phyloP scores from a whole-genome alignment of 2,797 vertebrate species.

The Lemur catta region DNA sequence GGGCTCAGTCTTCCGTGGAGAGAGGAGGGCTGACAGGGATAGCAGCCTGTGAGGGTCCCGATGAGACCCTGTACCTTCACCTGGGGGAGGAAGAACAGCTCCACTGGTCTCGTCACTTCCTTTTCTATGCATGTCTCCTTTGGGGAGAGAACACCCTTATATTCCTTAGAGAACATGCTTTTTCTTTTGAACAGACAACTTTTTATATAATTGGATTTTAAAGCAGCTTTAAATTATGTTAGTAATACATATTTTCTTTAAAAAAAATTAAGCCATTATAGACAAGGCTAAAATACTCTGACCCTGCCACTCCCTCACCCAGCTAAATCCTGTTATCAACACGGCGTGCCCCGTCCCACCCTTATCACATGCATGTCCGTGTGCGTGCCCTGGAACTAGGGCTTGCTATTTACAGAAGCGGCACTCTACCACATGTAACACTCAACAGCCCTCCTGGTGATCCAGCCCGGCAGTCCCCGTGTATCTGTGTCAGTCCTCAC shows the following conservation, averaged over 20 bases:
- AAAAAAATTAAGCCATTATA: background rate
- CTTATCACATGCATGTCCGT: accelerated
- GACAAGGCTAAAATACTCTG: background rate
- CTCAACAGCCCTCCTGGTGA: accelerated
- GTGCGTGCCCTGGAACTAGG: accelerated
- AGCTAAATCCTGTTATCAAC: accelerated
- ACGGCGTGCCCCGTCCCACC: accelerated
- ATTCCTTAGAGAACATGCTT: background rate
- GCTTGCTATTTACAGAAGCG: accelerated
- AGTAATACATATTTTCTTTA: background rate
- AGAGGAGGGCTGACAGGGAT: background rate
- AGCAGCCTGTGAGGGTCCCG: background rate
- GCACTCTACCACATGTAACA: accelerated
- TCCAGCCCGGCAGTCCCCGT: accelerated
- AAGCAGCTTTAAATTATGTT: background rate
- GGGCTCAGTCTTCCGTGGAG: background rate
- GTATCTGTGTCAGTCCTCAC: background rate
- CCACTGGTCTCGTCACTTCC: background rate
- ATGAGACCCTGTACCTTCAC: background rate
- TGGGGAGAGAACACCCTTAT: background rate
- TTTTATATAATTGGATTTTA: background rate
- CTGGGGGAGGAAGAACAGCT: background rate
- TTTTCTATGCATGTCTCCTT: background rate
- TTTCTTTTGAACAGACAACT: background rate
- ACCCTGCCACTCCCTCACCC: background rate